Base-by-base conservation (phyloP, 1,140 invertebrate species). In the Panagrolaimus sp. region DNA sequence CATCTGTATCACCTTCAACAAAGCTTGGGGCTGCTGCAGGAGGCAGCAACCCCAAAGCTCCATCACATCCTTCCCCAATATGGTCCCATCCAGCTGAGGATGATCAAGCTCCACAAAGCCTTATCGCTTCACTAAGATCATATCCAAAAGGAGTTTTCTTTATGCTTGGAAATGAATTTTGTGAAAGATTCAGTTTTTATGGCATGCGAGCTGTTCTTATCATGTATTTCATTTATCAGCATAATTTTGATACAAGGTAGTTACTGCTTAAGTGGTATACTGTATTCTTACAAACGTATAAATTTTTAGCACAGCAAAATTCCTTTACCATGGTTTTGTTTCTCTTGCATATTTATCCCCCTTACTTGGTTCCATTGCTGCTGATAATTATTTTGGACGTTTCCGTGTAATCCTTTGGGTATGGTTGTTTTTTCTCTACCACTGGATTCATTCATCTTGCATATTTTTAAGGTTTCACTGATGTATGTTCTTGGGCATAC, bases 141-240 rank as follows among this genome's bases (percentile, higher is more conserved):
- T 81, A 82, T 63, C 93, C 93, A 0, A 90, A 89, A 81, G 88
- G 91, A 3, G 89, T 95, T n/a, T 92, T 91, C 79, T 94, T 95
- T 83, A 96, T 97, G 78, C 87, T 97, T 68, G 89, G 88, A 78
- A 95, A 92, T 88, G 94, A 97, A 84, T 94, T 96, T 82, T 96
- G 93, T 84, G 94, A 97, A 85, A 87, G 93, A 80, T 97, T 96
- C 84, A 92, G 90, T 45, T 96, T 89, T 83, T 96, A 96, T 89
- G 93, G 93, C 79, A 92, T 96, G 90, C 88, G 90, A 25, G 74
- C 80, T 11, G 75, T 82, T 51, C 72, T 82, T 14, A 78, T 73
- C 7, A 48, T 82, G 47, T 82, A 82, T 73, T 71, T 82, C 20
- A 79, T 80, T 23, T 72, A 51, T 9, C 79, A 79, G 42, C 67